phyloP scores from a whole-genome alignment of 2,797 vertebrate genomes.

The Hozukius guyotensis region DNA sequence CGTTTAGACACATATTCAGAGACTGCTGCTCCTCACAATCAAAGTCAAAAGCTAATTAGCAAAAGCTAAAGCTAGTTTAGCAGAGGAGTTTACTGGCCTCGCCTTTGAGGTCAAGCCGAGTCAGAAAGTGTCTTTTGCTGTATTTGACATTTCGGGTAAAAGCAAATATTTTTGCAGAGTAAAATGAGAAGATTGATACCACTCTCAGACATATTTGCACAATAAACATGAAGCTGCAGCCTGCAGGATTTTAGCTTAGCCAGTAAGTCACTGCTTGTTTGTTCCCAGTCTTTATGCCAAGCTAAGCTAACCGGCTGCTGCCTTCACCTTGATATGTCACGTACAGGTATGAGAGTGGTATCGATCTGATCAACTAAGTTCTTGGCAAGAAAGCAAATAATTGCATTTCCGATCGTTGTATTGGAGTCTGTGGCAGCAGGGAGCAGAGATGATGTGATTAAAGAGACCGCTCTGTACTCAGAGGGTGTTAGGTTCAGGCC shows the following conservation, averaged over 20 bases:
- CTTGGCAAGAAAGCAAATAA: not conserved
- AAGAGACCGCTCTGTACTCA: slow-evolving; percentile 5
- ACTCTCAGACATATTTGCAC: not conserved
- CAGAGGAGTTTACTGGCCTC: not conserved
- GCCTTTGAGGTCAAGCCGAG: not conserved
- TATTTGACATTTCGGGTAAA: not conserved
- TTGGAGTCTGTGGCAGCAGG: not conserved
- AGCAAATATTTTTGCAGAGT: too few relatives aligned
- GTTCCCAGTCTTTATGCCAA: not conserved
- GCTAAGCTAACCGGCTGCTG: not conserved
- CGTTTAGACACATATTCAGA: too few relatives aligned
- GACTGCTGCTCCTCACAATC: not conserved
- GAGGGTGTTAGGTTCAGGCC: not conserved
- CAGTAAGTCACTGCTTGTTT: not conserved
- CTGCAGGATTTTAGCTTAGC: not conserved
- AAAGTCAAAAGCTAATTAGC: too few relatives aligned
- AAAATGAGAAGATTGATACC: not conserved
- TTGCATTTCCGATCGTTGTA: too few relatives aligned
- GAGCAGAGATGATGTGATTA: slow-evolving; percentile 35
- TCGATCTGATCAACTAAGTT: not conserved
- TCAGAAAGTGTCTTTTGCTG: not conserved
- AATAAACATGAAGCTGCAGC: not conserved
- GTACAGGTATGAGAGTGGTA: not conserved
- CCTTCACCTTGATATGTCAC: not conserved
- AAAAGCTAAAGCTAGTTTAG: not conserved